Conservation (phyloP, 2,797 vertebrate genomes). For the Hyperoplus lanceolatus region DNA sequence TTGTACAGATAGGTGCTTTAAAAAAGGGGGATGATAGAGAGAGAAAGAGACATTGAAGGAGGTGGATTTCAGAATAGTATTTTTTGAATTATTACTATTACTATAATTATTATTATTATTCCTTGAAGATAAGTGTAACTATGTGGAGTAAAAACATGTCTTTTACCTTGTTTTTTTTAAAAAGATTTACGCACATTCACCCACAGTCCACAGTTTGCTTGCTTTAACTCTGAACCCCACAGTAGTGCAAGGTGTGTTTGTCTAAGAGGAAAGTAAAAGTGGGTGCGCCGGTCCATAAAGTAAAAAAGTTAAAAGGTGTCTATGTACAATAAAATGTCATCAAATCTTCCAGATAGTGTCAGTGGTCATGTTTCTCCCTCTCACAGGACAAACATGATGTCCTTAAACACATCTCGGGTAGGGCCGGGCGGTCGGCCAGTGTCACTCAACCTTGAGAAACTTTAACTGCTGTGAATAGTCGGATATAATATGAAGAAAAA, state of each 20-base stretch:
- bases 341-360: slow-evolving; percentile 67
- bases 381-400: slow-evolving; percentile 33
- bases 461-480: slow-evolving; percentile 71
- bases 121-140: slow-evolving; percentile 79
- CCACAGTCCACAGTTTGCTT: slow-evolving; percentile 61
- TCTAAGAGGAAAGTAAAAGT: slow-evolving; percentile 46
- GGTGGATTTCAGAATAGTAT: slow-evolving; percentile 77
- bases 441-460: slow-evolving; percentile 9
- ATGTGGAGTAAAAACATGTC: slow-evolving; percentile 77
- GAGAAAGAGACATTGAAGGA: slow-evolving; percentile 53
- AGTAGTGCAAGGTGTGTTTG: slow-evolving; percentile 51
- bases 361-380: slow-evolving; percentile 47
- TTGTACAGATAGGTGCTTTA: slow-evolving; percentile 82
- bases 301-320: slow-evolving; percentile 46
- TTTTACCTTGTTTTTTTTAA: slow-evolving; percentile 69
- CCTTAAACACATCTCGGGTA: slow-evolving; percentile 1
- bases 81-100: slow-evolving; percentile 76
- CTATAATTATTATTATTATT: slow-evolving; percentile 67
- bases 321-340: slow-evolving; percentile 71
- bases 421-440: not conserved
- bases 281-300: slow-evolving; percentile 54
- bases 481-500: slow-evolving; percentile 14
- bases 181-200: slow-evolving; percentile 69
- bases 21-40: slow-evolving; percentile 30
- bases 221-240: slow-evolving; percentile 65